Percentiles rank a stretch among this genome's conserved stretches.
These are phyloP conservation scores for Amphimallon solstitiale DNA, from an alignment of 2,888 invertebrate genomes.

Conservation along the genomic window DNA sequence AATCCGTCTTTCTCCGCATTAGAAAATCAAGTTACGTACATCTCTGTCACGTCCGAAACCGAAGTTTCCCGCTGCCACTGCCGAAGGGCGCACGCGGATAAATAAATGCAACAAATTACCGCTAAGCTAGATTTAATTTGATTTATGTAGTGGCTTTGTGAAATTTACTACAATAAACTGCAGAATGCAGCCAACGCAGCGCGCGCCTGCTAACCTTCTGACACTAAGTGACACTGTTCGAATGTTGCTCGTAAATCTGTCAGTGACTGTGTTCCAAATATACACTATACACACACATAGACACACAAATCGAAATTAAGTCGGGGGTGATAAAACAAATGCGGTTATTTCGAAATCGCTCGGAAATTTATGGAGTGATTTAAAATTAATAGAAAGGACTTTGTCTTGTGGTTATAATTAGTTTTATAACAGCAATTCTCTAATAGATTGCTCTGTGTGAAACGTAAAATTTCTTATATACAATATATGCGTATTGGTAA, in stretches of 20 bases:
- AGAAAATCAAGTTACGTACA: constrained; percentile 17
- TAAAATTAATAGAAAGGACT: too few species aligned
- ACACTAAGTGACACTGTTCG: constrained; percentile 37
- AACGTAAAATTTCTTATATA: too few species aligned
- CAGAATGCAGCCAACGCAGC: constrained; percentile 32
- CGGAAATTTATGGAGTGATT: too few species aligned
- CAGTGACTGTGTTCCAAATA: neutral
- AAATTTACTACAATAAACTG: constrained; percentile 38
- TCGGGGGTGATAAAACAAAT: constrained; percentile 23
- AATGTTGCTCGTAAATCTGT: constrained; percentile 37
- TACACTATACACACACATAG: too few species aligned
- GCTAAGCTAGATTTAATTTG: constrained; percentile 33
- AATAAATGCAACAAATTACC: constrained; percentile 38
- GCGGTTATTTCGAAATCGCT: neutral
- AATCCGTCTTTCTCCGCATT: constrained; percentile 15
- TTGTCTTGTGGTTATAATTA: too few species aligned
- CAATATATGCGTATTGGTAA: too few species aligned
- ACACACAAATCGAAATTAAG: constrained; percentile 24
- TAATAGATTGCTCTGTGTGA: too few species aligned
- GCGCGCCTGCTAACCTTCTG: constrained; percentile 33
- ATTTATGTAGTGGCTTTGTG: constrained; percentile 34
- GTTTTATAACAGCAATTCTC: too few species aligned
- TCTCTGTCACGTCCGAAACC: constrained; percentile 18
- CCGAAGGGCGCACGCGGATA: constrained; percentile 25
- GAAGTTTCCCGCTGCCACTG: constrained; percentile 1